Evolutionary conservation across 2,113 vertebrate species (phyloP), one percentile per base, ranked within the genome.

Genomic region (Callionymus lyra): DNA sequence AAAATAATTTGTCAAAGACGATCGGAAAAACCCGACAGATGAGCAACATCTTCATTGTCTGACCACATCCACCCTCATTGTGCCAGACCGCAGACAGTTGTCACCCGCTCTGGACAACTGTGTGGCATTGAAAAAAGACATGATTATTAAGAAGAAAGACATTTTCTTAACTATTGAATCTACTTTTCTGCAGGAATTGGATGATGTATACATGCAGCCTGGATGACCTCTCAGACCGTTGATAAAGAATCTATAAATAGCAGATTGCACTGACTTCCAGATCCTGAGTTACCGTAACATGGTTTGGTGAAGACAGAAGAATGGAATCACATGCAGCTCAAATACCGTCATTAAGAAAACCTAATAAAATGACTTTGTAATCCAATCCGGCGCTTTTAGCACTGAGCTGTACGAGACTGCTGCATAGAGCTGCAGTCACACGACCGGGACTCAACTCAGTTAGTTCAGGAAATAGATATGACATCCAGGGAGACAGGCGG

Each of bases 301-400:
- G 44, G 65, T 82, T 78, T 81, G 48, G 60, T 51, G 64, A 69
- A 70, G 66, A 57, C 64, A 53, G 66, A 40, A 52, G 65, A 70
- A 65, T 62, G 66, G 38, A 62, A 72, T 70, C 62, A 58, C 38
- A 50, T 27, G 66, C 55, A 55, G 63, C 52, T 64, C 49, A 74
- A 79, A 69, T 48, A 72, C 51, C 41, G 64, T 84, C 65, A 61
- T 83, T 79, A 81, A 63, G 53, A 66, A 70, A 84, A 85, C 77
- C 52, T 74, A 77, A 84, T 83, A 80, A 78, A 81, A 86, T 43
- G 58, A 65, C 56, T 46, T 63, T 41, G 56, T 80, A 84, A 84
- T 84, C 59, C 53, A 80, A 87, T 85, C 63, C 59, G 53, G 12
- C 19, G 63, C 82, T 87, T 83, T 86, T 81, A 84, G 77, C 65